Evolutionary conservation across 2,797 vertebrate genomes (phyloP), one percentile per base, ranked within the genome.

Genomic region (Myotis daubentonii): DNA sequence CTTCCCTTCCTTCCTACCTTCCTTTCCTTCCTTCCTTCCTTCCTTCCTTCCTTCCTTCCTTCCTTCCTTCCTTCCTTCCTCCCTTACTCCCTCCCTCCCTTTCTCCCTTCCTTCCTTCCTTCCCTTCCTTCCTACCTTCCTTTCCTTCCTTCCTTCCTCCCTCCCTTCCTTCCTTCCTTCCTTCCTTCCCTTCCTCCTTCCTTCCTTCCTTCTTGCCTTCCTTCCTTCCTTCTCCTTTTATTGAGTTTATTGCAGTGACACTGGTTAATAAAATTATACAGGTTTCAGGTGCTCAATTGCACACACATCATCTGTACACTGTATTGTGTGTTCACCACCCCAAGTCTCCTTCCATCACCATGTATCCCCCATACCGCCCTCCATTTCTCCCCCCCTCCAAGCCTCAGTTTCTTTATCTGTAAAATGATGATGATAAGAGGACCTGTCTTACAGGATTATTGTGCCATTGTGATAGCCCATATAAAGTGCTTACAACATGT

Each of bases 341-440:
- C 38, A 76, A 51, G 74, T 23, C 74, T n/a, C 47, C 47, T 15
- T 33, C 47, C 74, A 15, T 13, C 47, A 53, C 47, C 28, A 15
- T 15, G 20, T 33, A 15, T 33, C 30, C 47, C 74, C 19, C 11
- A 2, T 13, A 19, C 47, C 3, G 2, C 19, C 30, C 30, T 51
- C 7, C 19, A 2, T 8, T n/a, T 22, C 47, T n/a, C 44, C 28
- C 15, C 25, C 13, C 28, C 28, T 25, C 38, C 53, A 82, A 78
- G 72, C 74, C 70, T 93, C 66, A 76, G 76, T 96, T 94, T 94
- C 55, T 51, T 89, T 85, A 78, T 75, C 92, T 91, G 6, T 90
- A 66, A 96, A 83, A 57, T 66, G 51, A 11, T 36, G 25, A 84
- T 72, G 49, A 71, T 71, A 17, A 86, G 36, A 68, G 17, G 28